Conservation (phyloP, 2,888 invertebrate genomes). For the Ellobium chinense region DNA sequence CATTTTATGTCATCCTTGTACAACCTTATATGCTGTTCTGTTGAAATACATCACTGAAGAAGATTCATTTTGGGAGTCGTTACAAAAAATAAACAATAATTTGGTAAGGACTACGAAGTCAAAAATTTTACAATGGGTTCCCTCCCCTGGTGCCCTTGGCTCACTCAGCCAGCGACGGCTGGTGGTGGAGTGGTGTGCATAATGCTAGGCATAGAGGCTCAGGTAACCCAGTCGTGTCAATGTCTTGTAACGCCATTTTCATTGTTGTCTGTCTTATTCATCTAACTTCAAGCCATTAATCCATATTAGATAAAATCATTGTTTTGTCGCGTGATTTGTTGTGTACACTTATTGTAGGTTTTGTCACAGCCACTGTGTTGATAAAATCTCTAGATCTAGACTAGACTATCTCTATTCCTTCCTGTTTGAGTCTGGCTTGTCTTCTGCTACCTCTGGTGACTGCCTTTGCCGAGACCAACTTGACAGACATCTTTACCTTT, state of each 20-base stretch:
- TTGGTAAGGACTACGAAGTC: constrained; percentile 44
- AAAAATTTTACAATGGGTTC: constrained; percentile 48
- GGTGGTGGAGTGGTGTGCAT: constrained; percentile 7
- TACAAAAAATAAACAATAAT: constrained; percentile 48
- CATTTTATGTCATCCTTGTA: neutral
- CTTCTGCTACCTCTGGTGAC: no score
- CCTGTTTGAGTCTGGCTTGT: no score
- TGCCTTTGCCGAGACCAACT: no score
- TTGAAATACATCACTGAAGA: neutral
- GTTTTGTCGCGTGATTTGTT: no score
- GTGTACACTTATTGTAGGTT: no score
- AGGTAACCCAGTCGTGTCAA: constrained; percentile 34
- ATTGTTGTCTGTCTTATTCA: constrained; percentile 40
- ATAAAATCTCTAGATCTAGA: no score
- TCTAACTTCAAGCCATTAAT: no score
- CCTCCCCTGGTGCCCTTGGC: constrained; percentile 47
- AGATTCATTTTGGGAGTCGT: neutral
- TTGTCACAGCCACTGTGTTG: no score
- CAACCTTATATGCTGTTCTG: neutral
- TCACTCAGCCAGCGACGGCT: constrained; percentile 41
- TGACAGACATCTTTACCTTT: no score
- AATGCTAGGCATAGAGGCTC: constrained; percentile 1
- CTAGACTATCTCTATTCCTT: no score
- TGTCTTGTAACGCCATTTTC: constrained; percentile 17
- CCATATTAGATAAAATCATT: no score